These are phyloP conservation scores for Muntiacus muntjak DNA, from an alignment of 2,113 vertebrate species.

Conservation along the genomic window DNA sequence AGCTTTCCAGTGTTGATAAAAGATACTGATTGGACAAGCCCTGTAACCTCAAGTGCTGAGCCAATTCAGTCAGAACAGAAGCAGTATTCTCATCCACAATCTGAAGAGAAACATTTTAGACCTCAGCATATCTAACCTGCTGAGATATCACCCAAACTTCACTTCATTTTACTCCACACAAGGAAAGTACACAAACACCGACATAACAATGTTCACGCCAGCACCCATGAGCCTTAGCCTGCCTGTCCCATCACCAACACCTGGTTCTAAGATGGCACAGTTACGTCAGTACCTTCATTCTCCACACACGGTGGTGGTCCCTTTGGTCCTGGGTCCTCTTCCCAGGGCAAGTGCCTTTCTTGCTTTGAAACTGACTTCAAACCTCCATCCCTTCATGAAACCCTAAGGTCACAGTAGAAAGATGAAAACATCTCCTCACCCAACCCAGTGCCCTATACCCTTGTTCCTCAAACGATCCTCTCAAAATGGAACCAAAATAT, in stretches of 20 bases:
- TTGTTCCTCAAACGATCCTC: not conserved
- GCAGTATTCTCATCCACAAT: not conserved
- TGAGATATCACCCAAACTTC: not conserved
- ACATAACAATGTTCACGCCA: too few species aligned
- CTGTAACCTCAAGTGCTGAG: not conserved
- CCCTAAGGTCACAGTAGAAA: not conserved
- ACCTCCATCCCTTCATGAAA: not conserved
- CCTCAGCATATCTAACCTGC: not conserved
- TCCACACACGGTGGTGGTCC: rapidly evolving
- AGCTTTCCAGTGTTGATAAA: not conserved
- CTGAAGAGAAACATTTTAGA: not conserved
- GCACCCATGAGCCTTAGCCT: not conserved
- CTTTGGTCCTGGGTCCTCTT: not conserved
- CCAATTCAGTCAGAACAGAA: not conserved
- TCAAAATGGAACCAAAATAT: not conserved
- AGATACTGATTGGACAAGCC: not conserved
- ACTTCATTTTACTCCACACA: not conserved
- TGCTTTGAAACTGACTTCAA: not conserved
- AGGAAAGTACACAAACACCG: not conserved
- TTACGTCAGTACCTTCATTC: not conserved
- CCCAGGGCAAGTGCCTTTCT: not conserved
- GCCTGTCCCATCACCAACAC: not conserved
- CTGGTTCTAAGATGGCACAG: not conserved
- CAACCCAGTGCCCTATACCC: not conserved
- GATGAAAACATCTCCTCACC: not conserved